A percentile compares a stretch with the other conserved stretches of the same genome.
Conservation (phyloP, 2,797 vertebrate species). For the Tachyglossus aculeatus region DNA sequence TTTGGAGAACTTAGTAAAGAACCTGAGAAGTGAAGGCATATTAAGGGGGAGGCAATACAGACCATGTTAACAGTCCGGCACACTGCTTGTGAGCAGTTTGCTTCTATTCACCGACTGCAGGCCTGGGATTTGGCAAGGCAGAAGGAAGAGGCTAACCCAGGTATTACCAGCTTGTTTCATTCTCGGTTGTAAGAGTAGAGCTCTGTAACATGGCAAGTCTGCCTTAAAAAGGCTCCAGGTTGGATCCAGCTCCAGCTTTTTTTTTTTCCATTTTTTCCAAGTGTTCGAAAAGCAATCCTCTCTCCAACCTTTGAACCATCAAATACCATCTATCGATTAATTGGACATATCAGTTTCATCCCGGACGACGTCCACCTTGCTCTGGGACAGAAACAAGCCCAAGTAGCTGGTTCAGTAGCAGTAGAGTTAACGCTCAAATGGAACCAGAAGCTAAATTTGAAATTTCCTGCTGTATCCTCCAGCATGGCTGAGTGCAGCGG, state of each 20-base stretch:
- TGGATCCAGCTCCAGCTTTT: background rate
- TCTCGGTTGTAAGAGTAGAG: background rate
- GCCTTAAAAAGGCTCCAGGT: background rate
- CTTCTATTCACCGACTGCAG: background rate
- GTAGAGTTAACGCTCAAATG: too few species aligned
- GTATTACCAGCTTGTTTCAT: background rate
- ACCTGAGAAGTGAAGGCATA: background rate
- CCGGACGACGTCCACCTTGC: too few species aligned
- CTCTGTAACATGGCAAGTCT: background rate
- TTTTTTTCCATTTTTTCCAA: conserved; percentile 13
- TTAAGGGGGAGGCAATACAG: background rate
- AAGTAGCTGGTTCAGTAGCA: too few species aligned
- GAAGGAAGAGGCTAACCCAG: background rate
- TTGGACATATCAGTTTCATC: too few species aligned
- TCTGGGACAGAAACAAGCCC: too few species aligned
- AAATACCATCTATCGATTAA: background rate
- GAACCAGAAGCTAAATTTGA: too few species aligned
- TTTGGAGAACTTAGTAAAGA: background rate
- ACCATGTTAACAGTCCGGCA: background rate
- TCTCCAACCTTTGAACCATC: background rate
- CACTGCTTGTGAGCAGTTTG: background rate
- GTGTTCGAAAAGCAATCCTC: background rate
- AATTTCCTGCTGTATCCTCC: too few species aligned
- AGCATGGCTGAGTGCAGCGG: too few species aligned
- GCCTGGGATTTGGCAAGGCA: background rate